phyloP scores from a whole-genome alignment of 2,888 invertebrate genomes.

The Labia minor region DNA sequence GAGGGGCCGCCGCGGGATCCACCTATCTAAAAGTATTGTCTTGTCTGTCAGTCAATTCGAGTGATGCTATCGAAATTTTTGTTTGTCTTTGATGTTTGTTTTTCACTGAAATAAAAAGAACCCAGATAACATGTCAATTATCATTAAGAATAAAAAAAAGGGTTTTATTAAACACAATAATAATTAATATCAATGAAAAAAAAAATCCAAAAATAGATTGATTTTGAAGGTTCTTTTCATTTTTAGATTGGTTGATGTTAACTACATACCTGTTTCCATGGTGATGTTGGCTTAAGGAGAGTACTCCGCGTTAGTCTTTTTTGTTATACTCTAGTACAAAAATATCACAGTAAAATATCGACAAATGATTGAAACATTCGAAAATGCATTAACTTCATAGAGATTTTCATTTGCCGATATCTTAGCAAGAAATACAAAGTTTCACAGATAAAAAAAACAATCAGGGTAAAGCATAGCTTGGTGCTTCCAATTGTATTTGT shows the following conservation, averaged over 20 bases:
- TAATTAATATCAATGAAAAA: not conserved
- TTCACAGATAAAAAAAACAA: not conserved
- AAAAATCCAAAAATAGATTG: not conserved
- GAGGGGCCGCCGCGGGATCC: not conserved
- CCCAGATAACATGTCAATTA: not conserved
- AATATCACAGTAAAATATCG: not conserved
- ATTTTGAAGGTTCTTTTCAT: slow-evolving; percentile 13
- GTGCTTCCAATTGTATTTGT: slow-evolving; percentile 13
- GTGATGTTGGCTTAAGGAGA: not conserved
- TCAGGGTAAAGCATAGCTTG: not conserved
- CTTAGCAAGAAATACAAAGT: slow-evolving; percentile 3
- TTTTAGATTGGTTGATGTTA: not conserved
- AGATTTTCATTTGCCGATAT: not conserved
- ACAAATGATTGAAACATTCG: not conserved
- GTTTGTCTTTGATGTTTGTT: not conserved
- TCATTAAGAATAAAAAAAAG: not conserved
- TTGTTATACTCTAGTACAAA: not conserved
- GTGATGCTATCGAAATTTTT: too few relatives aligned
- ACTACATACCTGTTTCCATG: not conserved
- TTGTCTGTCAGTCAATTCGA: not conserved
- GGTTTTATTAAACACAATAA: not conserved
- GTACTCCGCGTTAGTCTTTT: not conserved
- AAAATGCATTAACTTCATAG: not conserved
- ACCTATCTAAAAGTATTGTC: not conserved
- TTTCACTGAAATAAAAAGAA: slow-evolving; percentile 2